Percentiles rank a stretch among this genome's conserved stretches.
These are phyloP conservation scores for Polydrusus tereticollis DNA, from an alignment of 2,888 invertebrate species.

Conservation along the genomic window DNA sequence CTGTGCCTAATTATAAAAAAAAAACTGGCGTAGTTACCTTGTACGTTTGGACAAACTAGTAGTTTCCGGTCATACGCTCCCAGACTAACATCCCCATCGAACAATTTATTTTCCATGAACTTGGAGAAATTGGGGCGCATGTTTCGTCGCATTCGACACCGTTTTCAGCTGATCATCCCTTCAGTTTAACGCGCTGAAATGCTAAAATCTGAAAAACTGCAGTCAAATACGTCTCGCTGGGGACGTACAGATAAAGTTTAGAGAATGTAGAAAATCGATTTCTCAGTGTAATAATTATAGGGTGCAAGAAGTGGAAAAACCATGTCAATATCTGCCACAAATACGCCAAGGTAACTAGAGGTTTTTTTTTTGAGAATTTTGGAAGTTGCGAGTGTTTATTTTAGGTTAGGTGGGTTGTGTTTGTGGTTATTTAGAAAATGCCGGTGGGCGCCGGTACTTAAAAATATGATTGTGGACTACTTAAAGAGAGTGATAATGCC, in stretches of 20 bases:
- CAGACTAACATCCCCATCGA: slow-evolving; percentile 26
- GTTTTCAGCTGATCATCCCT: slow-evolving; percentile 31
- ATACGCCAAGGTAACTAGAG: slow-evolving; percentile 40
- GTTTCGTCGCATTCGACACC: slow-evolving; percentile 24
- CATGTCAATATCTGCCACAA: slow-evolving; percentile 39
- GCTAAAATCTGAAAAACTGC: slow-evolving; percentile 38
- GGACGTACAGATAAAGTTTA: slow-evolving; percentile 1
- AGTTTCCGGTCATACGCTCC: neutral
- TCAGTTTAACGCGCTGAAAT: slow-evolving; percentile 23
- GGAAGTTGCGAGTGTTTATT: neutral
- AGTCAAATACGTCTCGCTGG: slow-evolving; percentile 1
- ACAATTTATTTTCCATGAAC: slow-evolving; percentile 21
- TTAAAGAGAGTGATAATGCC: neutral
- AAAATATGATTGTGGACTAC: neutral
- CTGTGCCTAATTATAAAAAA: no score
- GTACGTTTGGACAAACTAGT: no score
- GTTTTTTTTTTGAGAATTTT: neutral
- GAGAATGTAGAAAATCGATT: slow-evolving; percentile 22
- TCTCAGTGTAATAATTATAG: neutral
- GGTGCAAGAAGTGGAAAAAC: neutral
- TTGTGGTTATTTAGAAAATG: neutral
- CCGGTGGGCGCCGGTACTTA: neutral
- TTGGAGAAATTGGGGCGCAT: slow-evolving; percentile 39
- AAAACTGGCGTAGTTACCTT: no score
- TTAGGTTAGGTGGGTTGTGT: slow-evolving; percentile 6